These are phyloP conservation scores for Stenotaenia linearis DNA, from an alignment of 2,888 invertebrate genomes.

Conservation along the genomic window DNA sequence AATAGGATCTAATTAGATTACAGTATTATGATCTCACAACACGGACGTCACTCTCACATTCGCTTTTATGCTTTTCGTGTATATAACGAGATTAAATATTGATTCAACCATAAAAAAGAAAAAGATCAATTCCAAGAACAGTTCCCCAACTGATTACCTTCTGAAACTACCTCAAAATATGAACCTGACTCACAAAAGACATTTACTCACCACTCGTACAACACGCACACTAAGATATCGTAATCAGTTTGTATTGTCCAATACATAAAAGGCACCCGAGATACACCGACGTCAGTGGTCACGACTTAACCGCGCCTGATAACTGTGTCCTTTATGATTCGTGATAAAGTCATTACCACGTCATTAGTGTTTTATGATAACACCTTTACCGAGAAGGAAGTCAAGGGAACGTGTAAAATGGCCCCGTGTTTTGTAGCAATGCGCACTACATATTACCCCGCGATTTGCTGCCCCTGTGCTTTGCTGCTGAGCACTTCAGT, in stretches of 20 bases:
- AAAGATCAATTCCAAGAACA: conserved; percentile 14
- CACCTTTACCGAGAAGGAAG: background rate
- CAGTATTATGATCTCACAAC: background rate
- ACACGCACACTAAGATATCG: background rate
- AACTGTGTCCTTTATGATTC: background rate
- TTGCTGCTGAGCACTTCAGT: background rate
- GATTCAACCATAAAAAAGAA: background rate
- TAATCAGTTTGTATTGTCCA: conserved; percentile 1
- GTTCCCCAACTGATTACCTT: background rate
- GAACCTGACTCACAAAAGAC: background rate
- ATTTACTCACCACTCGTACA: background rate
- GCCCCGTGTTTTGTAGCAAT: too few relatives aligned
- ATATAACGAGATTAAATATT: conserved; percentile 14
- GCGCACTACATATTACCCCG: too few relatives aligned
- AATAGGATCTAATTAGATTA: background rate
- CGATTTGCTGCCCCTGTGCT: background rate
- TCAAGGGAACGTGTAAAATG: background rate
- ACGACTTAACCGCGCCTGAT: background rate
- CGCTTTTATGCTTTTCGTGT: background rate
- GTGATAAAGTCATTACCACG: conserved; percentile 7
- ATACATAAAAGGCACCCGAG: background rate
- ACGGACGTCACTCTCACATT: background rate
- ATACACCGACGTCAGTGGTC: background rate
- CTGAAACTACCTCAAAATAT: background rate
- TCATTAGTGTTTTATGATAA: background rate